A percentile compares a stretch with the other conserved stretches of the same genome.
These are phyloP conservation scores for Zophobas atratus DNA, from an alignment of 1,140 invertebrate species.

Conservation along the genomic window DNA sequence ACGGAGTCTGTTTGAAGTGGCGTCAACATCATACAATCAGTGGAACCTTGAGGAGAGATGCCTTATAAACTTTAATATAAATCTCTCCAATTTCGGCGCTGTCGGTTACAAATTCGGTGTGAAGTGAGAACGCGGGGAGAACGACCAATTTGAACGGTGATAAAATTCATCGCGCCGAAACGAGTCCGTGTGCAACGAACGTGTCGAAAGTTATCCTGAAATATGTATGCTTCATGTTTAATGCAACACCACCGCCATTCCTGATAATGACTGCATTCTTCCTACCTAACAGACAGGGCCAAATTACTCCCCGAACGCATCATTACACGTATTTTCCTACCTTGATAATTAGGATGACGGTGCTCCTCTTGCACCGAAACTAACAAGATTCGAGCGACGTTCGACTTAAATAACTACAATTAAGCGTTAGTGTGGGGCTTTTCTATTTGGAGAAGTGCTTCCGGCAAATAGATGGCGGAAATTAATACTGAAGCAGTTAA, in stretches of 20 bases:
- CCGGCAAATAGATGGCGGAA: too few species aligned
- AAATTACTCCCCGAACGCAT: slow-evolving; percentile 58
- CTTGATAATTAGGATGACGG: slow-evolving; percentile 49
- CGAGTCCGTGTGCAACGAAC: slow-evolving; percentile 42
- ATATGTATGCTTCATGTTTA: slow-evolving; percentile 55
- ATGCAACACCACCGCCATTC: slow-evolving; percentile 56
- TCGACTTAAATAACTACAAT: background rate
- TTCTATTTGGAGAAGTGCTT: too few species aligned
- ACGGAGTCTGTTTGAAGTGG: slow-evolving; percentile 31
- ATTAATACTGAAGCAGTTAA: too few species aligned
- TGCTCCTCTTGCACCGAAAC: slow-evolving; percentile 3
- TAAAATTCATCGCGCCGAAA: slow-evolving; percentile 50
- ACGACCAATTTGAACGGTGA: slow-evolving; percentile 53
- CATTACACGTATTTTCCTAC: slow-evolving; percentile 54
- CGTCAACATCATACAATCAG: slow-evolving; percentile 31
- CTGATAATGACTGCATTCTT: slow-evolving; percentile 62
- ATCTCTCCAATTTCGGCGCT: slow-evolving; percentile 46
- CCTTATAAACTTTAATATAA: slow-evolving; percentile 54
- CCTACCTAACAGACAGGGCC: slow-evolving; percentile 47
- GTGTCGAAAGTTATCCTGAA: slow-evolving; percentile 51
- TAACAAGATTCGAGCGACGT: background rate
- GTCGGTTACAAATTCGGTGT: slow-evolving; percentile 48
- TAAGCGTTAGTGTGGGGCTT: background rate
- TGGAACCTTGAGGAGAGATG: slow-evolving; percentile 24
- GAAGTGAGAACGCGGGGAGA: slow-evolving; percentile 38